Percentiles rank a stretch among this genome's conserved stretches.
These are phyloP conservation scores for Malurus melanocephalus DNA, from an alignment of 2,113 vertebrate genomes.

Conservation along the genomic window DNA sequence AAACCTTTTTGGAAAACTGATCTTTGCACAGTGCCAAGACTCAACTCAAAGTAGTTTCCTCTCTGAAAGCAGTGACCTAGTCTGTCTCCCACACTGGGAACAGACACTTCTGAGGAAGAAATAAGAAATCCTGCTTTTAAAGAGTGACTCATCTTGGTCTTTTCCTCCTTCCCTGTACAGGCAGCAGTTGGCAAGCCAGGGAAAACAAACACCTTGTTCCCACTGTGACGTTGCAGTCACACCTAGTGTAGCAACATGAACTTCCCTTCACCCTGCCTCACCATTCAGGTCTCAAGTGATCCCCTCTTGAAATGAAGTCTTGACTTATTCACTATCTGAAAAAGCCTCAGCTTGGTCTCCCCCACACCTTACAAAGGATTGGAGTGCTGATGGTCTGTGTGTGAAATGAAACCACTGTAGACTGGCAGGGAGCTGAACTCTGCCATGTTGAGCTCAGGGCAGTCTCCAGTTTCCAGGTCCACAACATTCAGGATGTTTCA, in stretches of 20 bases:
- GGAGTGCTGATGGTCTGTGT: not conserved
- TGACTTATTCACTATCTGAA: not conserved
- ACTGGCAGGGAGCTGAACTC: not conserved
- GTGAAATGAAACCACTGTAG: not conserved
- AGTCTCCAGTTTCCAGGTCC: not conserved
- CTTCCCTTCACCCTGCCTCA: conserved; percentile 1
- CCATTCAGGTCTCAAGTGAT: not conserved
- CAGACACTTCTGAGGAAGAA: not conserved
- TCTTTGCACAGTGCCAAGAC: not conserved
- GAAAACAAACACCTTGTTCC: conserved; percentile 38
- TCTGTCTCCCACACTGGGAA: not conserved
- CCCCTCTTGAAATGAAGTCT: not conserved
- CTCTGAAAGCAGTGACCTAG: conserved; percentile 5
- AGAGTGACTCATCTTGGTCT: not conserved
- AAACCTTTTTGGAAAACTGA: conserved; percentile 7
- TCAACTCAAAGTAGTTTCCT: not conserved
- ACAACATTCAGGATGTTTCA: not conserved
- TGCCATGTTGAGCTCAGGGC: not conserved
- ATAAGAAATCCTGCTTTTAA: not conserved
- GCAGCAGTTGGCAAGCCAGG: not conserved
- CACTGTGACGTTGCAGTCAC: not conserved
- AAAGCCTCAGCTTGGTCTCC: not conserved
- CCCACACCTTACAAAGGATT: not conserved
- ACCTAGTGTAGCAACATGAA: not conserved
- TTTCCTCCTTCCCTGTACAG: not conserved